phyloP scores from a whole-genome alignment of 1,140 invertebrate genomes.

The Drosophila dunni region DNA sequence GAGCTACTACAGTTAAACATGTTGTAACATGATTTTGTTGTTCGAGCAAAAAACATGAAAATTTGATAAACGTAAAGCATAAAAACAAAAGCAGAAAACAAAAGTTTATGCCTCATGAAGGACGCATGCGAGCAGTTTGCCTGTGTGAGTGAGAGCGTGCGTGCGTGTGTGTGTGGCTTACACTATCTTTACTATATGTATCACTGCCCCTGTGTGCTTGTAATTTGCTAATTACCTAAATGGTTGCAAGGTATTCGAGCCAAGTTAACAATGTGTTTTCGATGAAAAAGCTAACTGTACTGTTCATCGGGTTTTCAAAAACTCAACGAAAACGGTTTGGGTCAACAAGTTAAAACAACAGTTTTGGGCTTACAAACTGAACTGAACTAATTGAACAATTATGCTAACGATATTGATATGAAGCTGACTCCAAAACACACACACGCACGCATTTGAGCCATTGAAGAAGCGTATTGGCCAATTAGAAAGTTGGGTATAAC shows the following conservation, averaged over 20 bases:
- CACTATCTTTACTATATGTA: background rate
- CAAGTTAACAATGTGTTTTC: constrained; percentile 15
- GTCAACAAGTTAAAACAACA: constrained; percentile 20
- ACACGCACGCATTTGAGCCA: background rate
- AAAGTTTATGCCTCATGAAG: constrained; percentile 61
- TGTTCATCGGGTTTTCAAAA: constrained; percentile 4
- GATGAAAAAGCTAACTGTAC: constrained; percentile 35
- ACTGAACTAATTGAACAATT: constrained; percentile 51
- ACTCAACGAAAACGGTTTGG: constrained; percentile 10
- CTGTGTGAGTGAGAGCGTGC: constrained; percentile 26
- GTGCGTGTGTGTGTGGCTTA: constrained; percentile 37
- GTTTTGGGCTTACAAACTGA: constrained; percentile 17
- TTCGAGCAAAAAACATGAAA: constrained; percentile 66
- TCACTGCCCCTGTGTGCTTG: constrained; percentile 51
- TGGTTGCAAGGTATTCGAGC: constrained; percentile 52
- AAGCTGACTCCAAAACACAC: background rate
- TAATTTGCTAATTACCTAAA: constrained; percentile 80
- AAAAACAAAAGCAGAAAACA: constrained; percentile 48
- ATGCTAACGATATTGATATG: constrained; percentile 42
- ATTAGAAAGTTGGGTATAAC: constrained; percentile 1
- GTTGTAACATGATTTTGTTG: constrained; percentile 10
- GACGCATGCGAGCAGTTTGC: constrained; percentile 10
- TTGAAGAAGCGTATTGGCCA: background rate
- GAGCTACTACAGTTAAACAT: background rate
- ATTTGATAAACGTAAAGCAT: constrained; percentile 77